Evolutionary conservation across 2,113 vertebrate genomes (phyloP).

Genomic region (Etheostoma cragini): DNA sequence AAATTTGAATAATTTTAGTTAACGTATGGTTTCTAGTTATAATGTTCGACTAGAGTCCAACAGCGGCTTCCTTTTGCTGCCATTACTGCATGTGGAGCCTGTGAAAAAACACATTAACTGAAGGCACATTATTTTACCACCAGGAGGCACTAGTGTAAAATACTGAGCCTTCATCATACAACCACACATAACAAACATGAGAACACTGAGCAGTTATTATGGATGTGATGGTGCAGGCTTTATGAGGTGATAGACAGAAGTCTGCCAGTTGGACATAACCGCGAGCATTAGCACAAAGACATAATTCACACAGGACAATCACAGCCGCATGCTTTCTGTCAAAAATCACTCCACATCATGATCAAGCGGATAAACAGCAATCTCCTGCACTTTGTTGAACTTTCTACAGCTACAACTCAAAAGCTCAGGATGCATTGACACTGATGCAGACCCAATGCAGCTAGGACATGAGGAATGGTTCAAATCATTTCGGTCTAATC

Average conservation of each 20-base stretch:
- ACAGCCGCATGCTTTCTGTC: slow-evolving; percentile 83
- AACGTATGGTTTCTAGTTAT: neutral
- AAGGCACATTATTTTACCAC: slow-evolving; percentile 64
- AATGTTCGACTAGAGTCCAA: neutral
- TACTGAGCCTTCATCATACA: slow-evolving; percentile 29
- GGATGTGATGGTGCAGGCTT: slow-evolving; percentile 43
- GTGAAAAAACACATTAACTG: slow-evolving; percentile 25
- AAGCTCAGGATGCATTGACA: slow-evolving; percentile 80
- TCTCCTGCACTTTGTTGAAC: slow-evolving; percentile 76
- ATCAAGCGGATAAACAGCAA: slow-evolving; percentile 70
- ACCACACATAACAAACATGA: slow-evolving; percentile 31
- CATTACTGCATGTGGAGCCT: slow-evolving; percentile 29
- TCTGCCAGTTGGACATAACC: slow-evolving; percentile 83
- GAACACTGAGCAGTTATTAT: slow-evolving; percentile 40
- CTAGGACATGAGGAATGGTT: slow-evolving; percentile 81
- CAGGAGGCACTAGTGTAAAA: slow-evolving; percentile 57
- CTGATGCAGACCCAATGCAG: slow-evolving; percentile 81
- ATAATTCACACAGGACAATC: slow-evolving; percentile 65
- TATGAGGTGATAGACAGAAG: slow-evolving; percentile 41
- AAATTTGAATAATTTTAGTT: neutral
- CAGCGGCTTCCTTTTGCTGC: slow-evolving; percentile 14
- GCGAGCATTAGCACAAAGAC: slow-evolving; percentile 55
- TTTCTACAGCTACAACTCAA: slow-evolving; percentile 72
- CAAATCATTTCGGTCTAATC: slow-evolving; percentile 71
- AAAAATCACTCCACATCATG: slow-evolving; percentile 51